phyloP scores from a whole-genome alignment of 1,140 invertebrate genomes.

The Nephotettix cincticeps region DNA sequence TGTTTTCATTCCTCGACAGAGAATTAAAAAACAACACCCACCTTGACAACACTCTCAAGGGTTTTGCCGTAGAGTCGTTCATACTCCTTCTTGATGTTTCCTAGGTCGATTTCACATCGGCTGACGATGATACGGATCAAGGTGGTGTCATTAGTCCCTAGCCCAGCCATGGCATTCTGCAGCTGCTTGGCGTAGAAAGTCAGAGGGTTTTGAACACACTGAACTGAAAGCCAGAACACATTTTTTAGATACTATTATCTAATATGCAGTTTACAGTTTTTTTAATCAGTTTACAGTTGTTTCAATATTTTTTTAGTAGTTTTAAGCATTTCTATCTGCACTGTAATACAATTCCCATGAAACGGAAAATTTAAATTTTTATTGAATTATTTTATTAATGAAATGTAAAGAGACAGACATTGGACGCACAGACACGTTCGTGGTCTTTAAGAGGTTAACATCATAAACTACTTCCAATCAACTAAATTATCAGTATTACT shows the following conservation, averaged over 20 bases:
- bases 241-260: neutral
- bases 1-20: no score
- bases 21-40: neutral
- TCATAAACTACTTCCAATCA: no score
- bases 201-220: slow-evolving; percentile 65
- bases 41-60: slow-evolving; percentile 47
- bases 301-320: neutral
- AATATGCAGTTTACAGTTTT: neutral
- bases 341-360: no score
- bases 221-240: slow-evolving; percentile 51
- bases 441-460: no score
- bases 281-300: neutral
- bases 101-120: slow-evolving; percentile 71
- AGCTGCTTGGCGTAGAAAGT: slow-evolving; percentile 72
- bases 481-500: no score
- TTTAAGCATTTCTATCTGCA: neutral
- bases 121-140: slow-evolving; percentile 72
- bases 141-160: slow-evolving; percentile 68
- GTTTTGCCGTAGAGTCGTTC: slow-evolving; percentile 68
- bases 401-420: no score
- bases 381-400: no score
- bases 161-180: slow-evolving; percentile 68
- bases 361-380: no score
- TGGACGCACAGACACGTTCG: no score
- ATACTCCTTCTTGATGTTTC: slow-evolving; percentile 66